Percentiles rank a stretch among this genome's conserved stretches.
Evolutionary conservation across 2,888 invertebrate genomes (phyloP).

Genomic region (Ectemnius continuus): DNA sequence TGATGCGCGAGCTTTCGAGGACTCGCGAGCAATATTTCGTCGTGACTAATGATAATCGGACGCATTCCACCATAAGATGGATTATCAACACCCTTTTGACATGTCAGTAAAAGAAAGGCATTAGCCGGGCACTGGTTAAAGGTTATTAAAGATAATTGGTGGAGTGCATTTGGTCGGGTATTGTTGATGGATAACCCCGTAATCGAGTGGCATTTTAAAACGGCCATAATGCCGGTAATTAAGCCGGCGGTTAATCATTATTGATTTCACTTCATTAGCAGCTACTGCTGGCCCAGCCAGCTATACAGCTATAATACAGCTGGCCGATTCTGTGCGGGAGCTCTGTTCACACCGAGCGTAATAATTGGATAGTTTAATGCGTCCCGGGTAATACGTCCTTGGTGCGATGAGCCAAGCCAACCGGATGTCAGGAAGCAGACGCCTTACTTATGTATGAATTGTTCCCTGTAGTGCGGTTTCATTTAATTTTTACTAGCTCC

Average conservation of each 20-base stretch:
- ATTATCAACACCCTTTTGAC: no score
- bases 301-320: neutral
- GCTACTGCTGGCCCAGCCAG: neutral
- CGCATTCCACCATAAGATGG: no score
- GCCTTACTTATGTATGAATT: neutral
- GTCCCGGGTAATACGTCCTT: neutral
- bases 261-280: constrained; percentile 2
- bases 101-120: no score
- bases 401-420: neutral
- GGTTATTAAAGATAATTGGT: no score
- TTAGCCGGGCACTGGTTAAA: no score
- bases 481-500: neutral
- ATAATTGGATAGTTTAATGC: constrained; percentile 7
- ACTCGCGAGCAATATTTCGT: no score
- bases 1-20: no score
- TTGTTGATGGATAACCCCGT: no score
- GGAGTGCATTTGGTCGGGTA: no score
- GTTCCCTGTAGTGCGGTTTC: neutral
- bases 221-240: neutral
- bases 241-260: constrained; percentile 1
- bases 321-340: neutral
- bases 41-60: no score
- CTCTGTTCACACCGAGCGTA: neutral
- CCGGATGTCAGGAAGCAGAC: neutral
- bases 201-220: no score